Percentiles rank a stretch among this genome's conserved stretches.
These are phyloP conservation scores for Ceuthmochares aereus DNA, from an alignment of 2,113 vertebrate genomes.

Conservation along the genomic window DNA sequence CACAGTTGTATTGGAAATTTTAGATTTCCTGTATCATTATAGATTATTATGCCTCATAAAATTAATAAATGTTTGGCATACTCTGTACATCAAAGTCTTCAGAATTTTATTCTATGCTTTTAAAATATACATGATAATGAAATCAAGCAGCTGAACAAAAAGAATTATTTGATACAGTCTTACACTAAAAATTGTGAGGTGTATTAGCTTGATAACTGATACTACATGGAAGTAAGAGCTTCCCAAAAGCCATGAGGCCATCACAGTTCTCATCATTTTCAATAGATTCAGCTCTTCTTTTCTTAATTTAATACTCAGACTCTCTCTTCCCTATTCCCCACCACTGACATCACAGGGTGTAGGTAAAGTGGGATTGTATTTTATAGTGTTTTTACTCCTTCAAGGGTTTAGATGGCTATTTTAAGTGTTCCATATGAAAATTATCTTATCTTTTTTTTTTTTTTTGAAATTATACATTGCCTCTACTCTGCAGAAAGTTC, in stretches of 20 bases:
- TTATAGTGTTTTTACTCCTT: not conserved
- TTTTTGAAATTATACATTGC: not conserved
- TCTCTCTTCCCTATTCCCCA: not conserved
- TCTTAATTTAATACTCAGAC: not conserved
- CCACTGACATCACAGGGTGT: not conserved
- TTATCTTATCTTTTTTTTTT: not conserved
- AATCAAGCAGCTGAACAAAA: slow-evolving; percentile 44
- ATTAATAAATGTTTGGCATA: slow-evolving; percentile 67
- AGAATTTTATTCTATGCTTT: slow-evolving; percentile 21
- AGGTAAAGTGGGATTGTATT: not conserved
- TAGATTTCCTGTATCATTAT: slow-evolving; percentile 47
- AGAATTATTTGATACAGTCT: slow-evolving; percentile 20
- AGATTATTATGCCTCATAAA: slow-evolving; percentile 68
- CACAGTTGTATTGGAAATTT: slow-evolving; percentile 23
- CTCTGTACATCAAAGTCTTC: slow-evolving; percentile 25
- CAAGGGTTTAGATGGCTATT: not conserved
- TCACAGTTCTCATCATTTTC: not conserved
- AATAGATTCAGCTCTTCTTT: not conserved
- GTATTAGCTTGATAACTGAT: not conserved
- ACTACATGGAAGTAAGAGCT: not conserved
- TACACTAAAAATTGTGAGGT: not conserved
- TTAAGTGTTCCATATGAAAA: not conserved
- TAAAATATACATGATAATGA: slow-evolving; percentile 35
- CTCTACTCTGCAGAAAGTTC: not conserved
- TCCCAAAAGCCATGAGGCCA: not conserved